Conservation (phyloP, 2,797 vertebrate genomes). For the Oreonectes daqikongensis region DNA sequence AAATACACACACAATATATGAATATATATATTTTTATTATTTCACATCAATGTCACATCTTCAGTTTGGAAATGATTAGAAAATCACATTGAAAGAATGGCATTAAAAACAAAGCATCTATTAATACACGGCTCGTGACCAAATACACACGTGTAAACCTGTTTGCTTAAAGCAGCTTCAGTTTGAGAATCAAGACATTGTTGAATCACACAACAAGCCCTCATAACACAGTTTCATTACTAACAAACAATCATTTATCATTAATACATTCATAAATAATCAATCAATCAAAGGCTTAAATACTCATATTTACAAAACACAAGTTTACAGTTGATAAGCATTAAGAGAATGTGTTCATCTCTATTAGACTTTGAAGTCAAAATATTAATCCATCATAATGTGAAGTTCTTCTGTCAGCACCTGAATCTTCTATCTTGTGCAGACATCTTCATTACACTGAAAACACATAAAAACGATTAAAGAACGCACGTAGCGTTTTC, state of each 20-base stretch:
- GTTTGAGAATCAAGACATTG: background rate
- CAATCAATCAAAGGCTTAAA: background rate
- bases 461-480: conserved; percentile 48
- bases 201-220: background rate
- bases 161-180: conserved; percentile 3
- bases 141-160: background rate
- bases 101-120: background rate
- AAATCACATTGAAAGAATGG: background rate
- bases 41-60: background rate
- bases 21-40: background rate
- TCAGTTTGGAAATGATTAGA: background rate
- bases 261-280: background rate
- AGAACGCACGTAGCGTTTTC: too few relatives aligned
- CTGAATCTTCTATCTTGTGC: conserved; percentile 64
- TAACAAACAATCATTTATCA: background rate
- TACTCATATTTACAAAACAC: background rate
- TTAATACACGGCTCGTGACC: background rate
- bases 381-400: background rate
- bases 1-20: background rate
- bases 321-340: background rate
- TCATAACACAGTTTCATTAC: background rate
- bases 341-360: background rate
- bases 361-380: background rate
- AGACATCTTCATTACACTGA: conserved; percentile 76
- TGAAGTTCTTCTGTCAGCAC: background rate